phyloP scores from a whole-genome alignment of 2,797 vertebrate genomes.

The Gymnodraco acuticeps region DNA sequence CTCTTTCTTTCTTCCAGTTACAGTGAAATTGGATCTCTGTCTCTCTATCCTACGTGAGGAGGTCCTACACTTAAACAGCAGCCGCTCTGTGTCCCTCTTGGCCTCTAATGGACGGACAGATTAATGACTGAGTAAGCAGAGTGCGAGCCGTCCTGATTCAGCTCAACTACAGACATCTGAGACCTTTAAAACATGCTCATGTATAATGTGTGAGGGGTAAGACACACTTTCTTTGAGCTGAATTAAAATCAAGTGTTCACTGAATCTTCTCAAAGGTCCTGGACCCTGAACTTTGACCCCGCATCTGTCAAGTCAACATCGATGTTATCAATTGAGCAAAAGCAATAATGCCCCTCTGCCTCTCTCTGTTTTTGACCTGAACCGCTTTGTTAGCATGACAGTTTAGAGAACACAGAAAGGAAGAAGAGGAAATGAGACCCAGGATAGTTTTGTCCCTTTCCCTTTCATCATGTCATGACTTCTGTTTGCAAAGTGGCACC shows the following conservation, averaged over 20 bases:
- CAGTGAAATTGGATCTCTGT: conserved; percentile 75
- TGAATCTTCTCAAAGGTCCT: neutral
- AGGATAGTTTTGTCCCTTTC: neutral
- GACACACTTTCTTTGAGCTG: conserved; percentile 4
- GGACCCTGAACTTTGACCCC: conserved; percentile 4
- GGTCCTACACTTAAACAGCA: conserved; percentile 57
- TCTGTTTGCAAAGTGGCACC: conserved; percentile 40
- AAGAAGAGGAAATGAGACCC: neutral
- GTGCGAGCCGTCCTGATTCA: conserved; percentile 51
- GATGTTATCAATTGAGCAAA: neutral
- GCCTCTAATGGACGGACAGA: conserved; percentile 41
- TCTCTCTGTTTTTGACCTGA: neutral
- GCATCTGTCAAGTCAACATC: neutral
- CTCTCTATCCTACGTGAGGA: conserved; percentile 45
- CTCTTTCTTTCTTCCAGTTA: conserved; percentile 62
- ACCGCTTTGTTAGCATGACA: neutral
- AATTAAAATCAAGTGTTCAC: neutral
- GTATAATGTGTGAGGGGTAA: neutral
- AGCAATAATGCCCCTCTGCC: neutral
- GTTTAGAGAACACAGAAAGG: neutral
- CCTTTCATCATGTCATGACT: neutral
- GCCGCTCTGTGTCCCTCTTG: conserved; percentile 27
- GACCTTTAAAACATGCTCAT: conserved; percentile 22
- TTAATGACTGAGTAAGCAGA: conserved; percentile 59
- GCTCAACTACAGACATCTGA: conserved; percentile 43